These are phyloP conservation scores for Salvelinus alpinus DNA, from an alignment of 2,113 vertebrate species.

Conservation along the genomic window DNA sequence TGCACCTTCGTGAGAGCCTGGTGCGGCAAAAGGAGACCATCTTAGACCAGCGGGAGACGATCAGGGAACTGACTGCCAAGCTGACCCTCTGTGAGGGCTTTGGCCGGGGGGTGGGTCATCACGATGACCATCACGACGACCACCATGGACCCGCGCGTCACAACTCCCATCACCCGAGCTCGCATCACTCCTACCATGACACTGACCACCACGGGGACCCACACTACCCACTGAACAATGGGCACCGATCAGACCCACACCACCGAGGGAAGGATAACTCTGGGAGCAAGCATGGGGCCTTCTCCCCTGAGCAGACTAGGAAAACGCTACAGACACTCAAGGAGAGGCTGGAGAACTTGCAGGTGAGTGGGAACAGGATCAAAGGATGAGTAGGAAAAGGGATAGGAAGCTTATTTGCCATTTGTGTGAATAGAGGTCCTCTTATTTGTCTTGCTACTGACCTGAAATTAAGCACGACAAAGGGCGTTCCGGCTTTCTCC, in stretches of 20 bases:
- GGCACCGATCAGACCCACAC: conserved; percentile 58
- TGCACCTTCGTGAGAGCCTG: conserved; percentile 79
- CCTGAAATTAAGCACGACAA: not conserved
- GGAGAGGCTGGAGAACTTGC: conserved; percentile 78
- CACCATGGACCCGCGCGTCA: conserved; percentile 46
- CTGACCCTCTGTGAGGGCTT: conserved; percentile 79
- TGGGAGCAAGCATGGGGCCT: conserved; percentile 56
- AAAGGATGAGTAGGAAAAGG: not conserved
- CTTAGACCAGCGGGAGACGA: conserved; percentile 80
- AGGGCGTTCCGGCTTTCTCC: not conserved
- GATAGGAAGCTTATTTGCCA: conserved; percentile 19
- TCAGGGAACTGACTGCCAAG: conserved; percentile 81
- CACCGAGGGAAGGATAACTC: conserved; percentile 50
- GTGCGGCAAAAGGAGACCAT: conserved; percentile 83
- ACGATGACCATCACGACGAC: conserved; percentile 51
- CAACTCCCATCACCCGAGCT: conserved; percentile 34
- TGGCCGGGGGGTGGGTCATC: conserved; percentile 56
- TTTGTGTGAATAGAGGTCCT: conserved; percentile 44
- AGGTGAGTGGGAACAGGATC: conserved; percentile 63
- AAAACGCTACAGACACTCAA: conserved; percentile 79
- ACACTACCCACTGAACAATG: conserved; percentile 52
- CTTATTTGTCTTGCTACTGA: not conserved
- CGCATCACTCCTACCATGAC: conserved; percentile 43
- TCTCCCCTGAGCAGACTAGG: conserved; percentile 74
- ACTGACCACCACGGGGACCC: conserved; percentile 49